These are phyloP conservation scores for Hemibagrus wyckioides DNA, from an alignment of 2,113 vertebrate species.

Conservation along the genomic window DNA sequence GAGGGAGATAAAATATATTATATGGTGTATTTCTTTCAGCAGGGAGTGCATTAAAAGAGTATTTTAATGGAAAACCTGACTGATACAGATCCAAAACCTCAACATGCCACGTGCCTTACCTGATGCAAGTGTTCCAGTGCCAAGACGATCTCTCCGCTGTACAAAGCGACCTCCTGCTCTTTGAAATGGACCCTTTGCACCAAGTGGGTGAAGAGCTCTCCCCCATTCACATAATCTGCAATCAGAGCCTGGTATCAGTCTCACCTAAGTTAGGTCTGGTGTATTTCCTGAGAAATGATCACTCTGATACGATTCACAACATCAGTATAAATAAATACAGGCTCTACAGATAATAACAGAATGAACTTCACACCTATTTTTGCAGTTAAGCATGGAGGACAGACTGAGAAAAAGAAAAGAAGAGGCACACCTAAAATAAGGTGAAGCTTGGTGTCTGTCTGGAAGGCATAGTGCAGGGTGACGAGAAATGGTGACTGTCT, in stretches of 20 bases:
- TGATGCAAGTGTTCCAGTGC: slow-evolving; percentile 95
- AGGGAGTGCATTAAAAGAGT: neutral
- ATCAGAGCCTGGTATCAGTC: slow-evolving; percentile 28
- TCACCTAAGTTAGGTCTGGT: slow-evolving; percentile 23
- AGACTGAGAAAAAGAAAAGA: neutral
- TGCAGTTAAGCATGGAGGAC: neutral
- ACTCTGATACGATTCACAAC: too few relatives aligned
- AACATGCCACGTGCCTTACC: slow-evolving; percentile 69
- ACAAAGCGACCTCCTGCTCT: slow-evolving; percentile 90
- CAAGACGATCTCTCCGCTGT: slow-evolving; percentile 91
- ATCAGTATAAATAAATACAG: neutral
- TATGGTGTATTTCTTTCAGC: neutral
- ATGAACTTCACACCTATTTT: neutral
- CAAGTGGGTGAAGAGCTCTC: slow-evolving; percentile 97
- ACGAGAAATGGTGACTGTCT: slow-evolving; percentile 92
- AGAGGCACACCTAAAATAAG: slow-evolving; percentile 86
- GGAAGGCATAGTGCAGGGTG: slow-evolving; percentile 96
- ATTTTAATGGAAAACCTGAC: neutral
- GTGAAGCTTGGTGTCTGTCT: slow-evolving; percentile 96
- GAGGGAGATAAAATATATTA: neutral
- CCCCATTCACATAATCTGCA: slow-evolving; percentile 96
- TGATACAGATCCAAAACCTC: neutral
- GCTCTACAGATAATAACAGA: neutral
- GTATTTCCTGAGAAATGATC: neutral
- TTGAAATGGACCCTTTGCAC: slow-evolving; percentile 95